Evolutionary conservation across 2,888 invertebrate species (phyloP).

Genomic region (Exephanes ischioxanthus): DNA sequence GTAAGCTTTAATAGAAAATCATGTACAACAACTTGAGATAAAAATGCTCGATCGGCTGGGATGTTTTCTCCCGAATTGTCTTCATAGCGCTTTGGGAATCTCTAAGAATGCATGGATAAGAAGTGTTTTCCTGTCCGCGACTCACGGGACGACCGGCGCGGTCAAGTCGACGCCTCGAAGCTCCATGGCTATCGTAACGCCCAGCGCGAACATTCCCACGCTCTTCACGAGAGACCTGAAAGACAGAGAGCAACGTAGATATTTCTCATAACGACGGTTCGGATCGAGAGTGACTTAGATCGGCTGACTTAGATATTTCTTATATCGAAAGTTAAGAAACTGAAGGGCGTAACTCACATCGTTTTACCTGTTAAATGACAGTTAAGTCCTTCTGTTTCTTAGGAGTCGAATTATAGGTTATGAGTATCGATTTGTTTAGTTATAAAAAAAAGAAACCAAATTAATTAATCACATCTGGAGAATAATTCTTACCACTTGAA

Average conservation of each 20-base stretch:
- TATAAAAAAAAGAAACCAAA: neutral
- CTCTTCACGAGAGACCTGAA: conserved; percentile 93
- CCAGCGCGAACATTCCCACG: conserved; percentile 91
- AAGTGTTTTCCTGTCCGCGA: neutral
- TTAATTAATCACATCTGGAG: conserved; percentile 2
- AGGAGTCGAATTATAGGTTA: neutral
- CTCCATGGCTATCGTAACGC: conserved; percentile 92
- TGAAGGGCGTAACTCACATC: conserved; percentile 11
- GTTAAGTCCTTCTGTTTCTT: neutral
- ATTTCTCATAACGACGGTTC: conserved; percentile 44
- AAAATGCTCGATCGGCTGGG: neutral
- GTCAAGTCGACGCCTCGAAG: conserved; percentile 91
- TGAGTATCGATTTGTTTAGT: neutral
- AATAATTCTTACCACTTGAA: conserved; percentile 90
- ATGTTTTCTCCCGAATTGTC: neutral
- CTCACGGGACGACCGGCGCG: conserved; percentile 85
- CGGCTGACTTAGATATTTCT: conserved; percentile 57
- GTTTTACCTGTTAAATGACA: neutral
- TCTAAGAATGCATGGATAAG: conserved; percentile 6
- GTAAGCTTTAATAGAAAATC: conserved; percentile 21
- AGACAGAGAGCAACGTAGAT: conserved; percentile 69
- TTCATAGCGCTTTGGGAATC: conserved; percentile 1
- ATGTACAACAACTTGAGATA: conserved; percentile 14
- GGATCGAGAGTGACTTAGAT: conserved; percentile 52
- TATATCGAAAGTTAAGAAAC: conserved; percentile 37